phyloP scores from a whole-genome alignment of 2,888 invertebrate species.

The Lithophane leautieri region DNA sequence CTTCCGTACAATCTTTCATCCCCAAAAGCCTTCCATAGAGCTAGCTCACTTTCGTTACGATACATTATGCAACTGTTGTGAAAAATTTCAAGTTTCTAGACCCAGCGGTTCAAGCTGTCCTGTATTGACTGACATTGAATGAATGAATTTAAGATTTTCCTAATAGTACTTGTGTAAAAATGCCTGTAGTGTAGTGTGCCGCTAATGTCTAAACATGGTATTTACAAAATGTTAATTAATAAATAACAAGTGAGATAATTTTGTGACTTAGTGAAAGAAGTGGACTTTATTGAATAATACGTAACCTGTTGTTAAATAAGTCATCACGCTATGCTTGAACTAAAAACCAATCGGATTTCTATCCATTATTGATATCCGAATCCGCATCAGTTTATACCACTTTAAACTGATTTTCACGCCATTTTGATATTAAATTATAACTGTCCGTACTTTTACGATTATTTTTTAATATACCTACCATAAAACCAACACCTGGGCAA shows the following conservation, averaged over 20 bases:
- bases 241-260: neutral
- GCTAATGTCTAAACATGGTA: neutral
- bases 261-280: neutral
- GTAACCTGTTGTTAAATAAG: neutral
- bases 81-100: neutral
- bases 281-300: neutral
- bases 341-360: neutral
- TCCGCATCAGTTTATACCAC: no score
- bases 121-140: neutral
- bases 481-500: conserved; percentile 67
- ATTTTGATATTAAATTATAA: conserved; percentile 20
- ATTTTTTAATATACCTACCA: conserved; percentile 37
- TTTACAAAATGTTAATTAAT: no score
- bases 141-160: no score
- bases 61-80: neutral
- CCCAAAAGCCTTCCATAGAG: neutral
- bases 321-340: no score
- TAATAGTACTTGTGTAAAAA: no score
- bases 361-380: neutral
- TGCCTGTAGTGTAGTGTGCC: no score
- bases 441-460: conserved; percentile 30
- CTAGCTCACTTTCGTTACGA: neutral
- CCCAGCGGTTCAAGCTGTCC: no score
- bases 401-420: neutral
- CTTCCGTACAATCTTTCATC: neutral